Evolutionary conservation across 2,888 invertebrate species (phyloP).

Genomic region (Brachyptera putata): DNA sequence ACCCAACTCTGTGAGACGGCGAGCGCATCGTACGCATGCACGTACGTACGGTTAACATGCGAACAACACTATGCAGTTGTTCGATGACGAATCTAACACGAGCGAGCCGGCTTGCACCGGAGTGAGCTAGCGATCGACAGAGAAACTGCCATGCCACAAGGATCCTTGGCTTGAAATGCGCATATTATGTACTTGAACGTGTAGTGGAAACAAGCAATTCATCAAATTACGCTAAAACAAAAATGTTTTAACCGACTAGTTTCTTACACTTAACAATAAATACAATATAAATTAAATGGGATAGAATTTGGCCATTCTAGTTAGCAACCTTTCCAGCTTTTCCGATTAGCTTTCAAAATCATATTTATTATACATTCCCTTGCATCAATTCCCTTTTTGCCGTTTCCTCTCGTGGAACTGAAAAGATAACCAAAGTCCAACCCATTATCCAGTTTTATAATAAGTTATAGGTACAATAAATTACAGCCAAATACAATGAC

Average conservation of each 20-base stretch:
- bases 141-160: too few species aligned
- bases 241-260: slow-evolving; percentile 33
- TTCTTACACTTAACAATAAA: slow-evolving; percentile 35
- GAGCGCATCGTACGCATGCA: too few species aligned
- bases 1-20: slow-evolving; percentile 39
- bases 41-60: too few species aligned
- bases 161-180: slow-evolving; percentile 36
- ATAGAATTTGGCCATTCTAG: slow-evolving; percentile 37
- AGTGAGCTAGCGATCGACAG: too few species aligned
- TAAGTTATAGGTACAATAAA: slow-evolving; percentile 34
- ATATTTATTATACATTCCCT: slow-evolving; percentile 30
- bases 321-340: slow-evolving; percentile 35
- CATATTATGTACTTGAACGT: slow-evolving; percentile 31
- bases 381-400: slow-evolving; percentile 30
- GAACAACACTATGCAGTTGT: too few species aligned
- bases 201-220: slow-evolving; percentile 33
- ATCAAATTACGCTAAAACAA: slow-evolving; percentile 33
- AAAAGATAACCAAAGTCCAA: slow-evolving; percentile 39
- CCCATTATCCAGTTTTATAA: slow-evolving; percentile 35
- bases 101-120: too few species aligned
- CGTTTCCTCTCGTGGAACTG: slow-evolving; percentile 31
- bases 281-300: slow-evolving; percentile 35
- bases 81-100: too few species aligned
- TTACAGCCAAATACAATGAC: slow-evolving; percentile 36
- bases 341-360: slow-evolving; percentile 33